These are phyloP conservation scores for Mythimna loreyi DNA, from an alignment of 2,888 invertebrate genomes.

Conservation along the genomic window DNA sequence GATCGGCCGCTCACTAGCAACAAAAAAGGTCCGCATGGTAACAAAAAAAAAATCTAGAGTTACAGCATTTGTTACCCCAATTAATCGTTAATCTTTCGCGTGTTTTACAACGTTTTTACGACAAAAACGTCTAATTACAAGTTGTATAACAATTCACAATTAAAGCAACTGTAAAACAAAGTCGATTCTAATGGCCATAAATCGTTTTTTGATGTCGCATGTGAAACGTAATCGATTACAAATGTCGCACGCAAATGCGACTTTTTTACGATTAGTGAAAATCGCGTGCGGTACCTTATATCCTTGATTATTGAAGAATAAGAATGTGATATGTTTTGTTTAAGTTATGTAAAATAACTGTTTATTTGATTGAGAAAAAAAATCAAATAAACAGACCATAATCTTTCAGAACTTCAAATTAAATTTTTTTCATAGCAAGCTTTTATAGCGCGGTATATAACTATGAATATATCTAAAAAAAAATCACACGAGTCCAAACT, in stretches of 20 bases:
- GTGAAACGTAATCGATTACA: slow-evolving; percentile 48
- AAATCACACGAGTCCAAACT: no score
- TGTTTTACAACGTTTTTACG: slow-evolving; percentile 25
- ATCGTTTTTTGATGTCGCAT: slow-evolving; percentile 52
- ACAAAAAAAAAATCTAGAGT: not conserved
- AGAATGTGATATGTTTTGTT: slow-evolving; percentile 28
- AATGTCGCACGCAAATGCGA: slow-evolving; percentile 51
- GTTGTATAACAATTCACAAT: slow-evolving; percentile 26
- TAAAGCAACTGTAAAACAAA: slow-evolving; percentile 46
- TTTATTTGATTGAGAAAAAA: not conserved
- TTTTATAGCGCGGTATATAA: no score
- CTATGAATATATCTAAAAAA: no score
- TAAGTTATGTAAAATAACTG: slow-evolving; percentile 5
- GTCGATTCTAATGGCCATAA: slow-evolving; percentile 43
- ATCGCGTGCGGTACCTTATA: slow-evolving; percentile 35
- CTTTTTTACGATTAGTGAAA: slow-evolving; percentile 43
- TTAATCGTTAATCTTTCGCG: slow-evolving; percentile 16
- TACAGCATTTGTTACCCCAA: not conserved
- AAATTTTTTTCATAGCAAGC: no score
- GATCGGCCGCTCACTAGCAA: no score
- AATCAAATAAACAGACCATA: no score
- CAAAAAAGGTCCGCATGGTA: no score
- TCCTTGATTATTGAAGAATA: slow-evolving; percentile 35
- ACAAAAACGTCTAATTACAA: slow-evolving; percentile 26
- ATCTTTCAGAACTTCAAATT: no score